Evolutionary conservation across 2,888 invertebrate species (phyloP).

Genomic region (Hypena proboscidalis): DNA sequence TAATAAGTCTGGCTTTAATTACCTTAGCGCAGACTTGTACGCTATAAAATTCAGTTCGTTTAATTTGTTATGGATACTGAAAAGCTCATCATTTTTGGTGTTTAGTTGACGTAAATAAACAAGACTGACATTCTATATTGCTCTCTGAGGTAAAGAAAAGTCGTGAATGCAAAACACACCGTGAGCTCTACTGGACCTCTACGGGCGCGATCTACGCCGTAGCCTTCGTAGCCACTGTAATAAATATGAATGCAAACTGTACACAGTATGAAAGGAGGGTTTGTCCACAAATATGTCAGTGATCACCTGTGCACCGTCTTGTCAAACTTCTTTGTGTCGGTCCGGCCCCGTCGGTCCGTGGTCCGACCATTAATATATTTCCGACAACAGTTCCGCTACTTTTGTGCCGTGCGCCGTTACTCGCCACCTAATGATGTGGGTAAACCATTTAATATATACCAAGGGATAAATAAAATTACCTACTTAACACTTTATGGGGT

Average conservation of each 20-base stretch:
- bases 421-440: constrained; percentile 42
- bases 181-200: background rate
- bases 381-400: constrained; percentile 44
- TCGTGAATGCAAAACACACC: too few relatives aligned
- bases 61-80: too few relatives aligned
- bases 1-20: too few relatives aligned
- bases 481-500: constrained; percentile 33
- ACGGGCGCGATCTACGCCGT: constrained; percentile 7
- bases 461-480: constrained; percentile 40
- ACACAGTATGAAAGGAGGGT: constrained; percentile 14
- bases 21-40: too few relatives aligned
- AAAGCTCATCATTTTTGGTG: too few relatives aligned
- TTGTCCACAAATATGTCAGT: constrained; percentile 39
- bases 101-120: too few relatives aligned
- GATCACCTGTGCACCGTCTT: constrained; percentile 43
- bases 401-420: constrained; percentile 34
- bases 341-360: constrained; percentile 9
- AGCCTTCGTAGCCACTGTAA: constrained; percentile 1
- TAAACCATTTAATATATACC: constrained; percentile 41
- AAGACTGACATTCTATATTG: too few relatives aligned
- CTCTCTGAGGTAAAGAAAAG: too few relatives aligned
- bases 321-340: constrained; percentile 46
- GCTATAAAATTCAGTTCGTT: too few relatives aligned
- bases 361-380: constrained; percentile 45
- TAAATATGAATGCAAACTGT: background rate